Evolutionary conservation across 2,888 invertebrate genomes (phyloP).

Genomic region (Caenorhabditis becei): DNA sequence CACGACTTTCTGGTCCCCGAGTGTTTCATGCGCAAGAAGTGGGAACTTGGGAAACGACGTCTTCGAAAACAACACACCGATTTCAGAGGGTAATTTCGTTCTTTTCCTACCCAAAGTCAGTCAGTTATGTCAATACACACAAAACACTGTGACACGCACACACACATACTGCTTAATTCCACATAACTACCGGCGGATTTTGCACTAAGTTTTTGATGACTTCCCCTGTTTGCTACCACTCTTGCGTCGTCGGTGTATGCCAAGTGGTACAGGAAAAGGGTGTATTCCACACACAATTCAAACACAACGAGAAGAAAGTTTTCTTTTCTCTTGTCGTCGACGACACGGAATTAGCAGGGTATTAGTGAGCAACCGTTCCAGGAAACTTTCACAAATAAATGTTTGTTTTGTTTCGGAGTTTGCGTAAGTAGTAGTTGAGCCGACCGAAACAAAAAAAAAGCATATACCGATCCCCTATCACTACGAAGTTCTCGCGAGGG

Average conservation of each 20-base stretch:
- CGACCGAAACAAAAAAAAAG: background rate
- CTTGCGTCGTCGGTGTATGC: conserved; percentile 19
- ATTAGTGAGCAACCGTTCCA: conserved; percentile 22
- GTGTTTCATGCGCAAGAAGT: too few relatives aligned
- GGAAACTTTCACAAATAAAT: conserved; percentile 9
- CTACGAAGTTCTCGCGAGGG: background rate
- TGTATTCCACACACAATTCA: conserved; percentile 26
- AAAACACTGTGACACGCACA: conserved; percentile 4
- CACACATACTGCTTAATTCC: conserved; percentile 31
- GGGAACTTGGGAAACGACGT: background rate
- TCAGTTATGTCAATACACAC: conserved; percentile 25
- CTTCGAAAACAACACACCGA: conserved; percentile 3
- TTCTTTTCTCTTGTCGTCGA: background rate
- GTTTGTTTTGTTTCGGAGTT: conserved; percentile 18
- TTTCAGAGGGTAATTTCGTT: conserved; percentile 8
- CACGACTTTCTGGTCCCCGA: too few relatives aligned
- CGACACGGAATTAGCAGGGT: conserved; percentile 25
- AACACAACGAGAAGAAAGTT: conserved; percentile 15
- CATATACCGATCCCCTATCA: background rate
- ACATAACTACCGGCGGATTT: conserved; percentile 39
- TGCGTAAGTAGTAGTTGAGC: background rate
- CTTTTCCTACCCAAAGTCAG: conserved; percentile 1
- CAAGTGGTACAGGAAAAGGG: conserved; percentile 20
- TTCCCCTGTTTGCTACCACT: conserved; percentile 33
- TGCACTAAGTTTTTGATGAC: conserved; percentile 38